Conservation (phyloP, 2,113 vertebrate genomes). For the Vulpes lagopus region DNA sequence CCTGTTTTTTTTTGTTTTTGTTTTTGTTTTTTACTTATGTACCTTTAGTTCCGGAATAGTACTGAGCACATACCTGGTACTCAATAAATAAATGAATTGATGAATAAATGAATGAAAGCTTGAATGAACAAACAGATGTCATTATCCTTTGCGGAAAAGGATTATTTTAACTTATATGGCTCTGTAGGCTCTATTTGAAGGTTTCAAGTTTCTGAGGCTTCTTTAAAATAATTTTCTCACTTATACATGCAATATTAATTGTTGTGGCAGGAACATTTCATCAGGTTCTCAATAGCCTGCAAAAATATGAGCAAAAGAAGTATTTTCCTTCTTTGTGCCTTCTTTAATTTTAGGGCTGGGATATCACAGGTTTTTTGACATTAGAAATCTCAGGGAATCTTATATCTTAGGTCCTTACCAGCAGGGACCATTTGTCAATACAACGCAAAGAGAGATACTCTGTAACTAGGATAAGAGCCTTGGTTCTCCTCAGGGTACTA, state of each 20-base stretch:
- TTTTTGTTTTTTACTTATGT: neutral
- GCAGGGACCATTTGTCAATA: slow-evolving; percentile 56
- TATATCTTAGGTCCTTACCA: slow-evolving; percentile 52
- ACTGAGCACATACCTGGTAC: neutral
- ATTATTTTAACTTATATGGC: neutral
- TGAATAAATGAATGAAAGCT: neutral
- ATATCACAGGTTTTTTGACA: slow-evolving; percentile 17
- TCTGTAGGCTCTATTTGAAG: neutral
- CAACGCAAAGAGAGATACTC: slow-evolving; percentile 61
- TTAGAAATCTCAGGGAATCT: slow-evolving; percentile 65
- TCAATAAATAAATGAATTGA: neutral
- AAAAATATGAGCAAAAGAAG: neutral
- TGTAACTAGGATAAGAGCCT: slow-evolving; percentile 28
- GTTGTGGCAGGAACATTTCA: slow-evolving; percentile 35
- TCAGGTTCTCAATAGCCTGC: neutral
- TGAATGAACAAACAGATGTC: neutral
- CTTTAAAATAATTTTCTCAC: slow-evolving; percentile 56
- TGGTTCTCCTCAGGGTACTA: slow-evolving; percentile 64
- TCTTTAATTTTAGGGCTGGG: slow-evolving; percentile 31
- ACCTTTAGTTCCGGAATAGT: neutral
- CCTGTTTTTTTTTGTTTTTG: neutral
- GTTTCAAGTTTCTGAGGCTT: slow-evolving; percentile 8
- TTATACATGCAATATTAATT: slow-evolving; percentile 60
- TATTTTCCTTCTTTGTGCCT: neutral
- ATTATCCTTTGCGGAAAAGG: neutral